Percentiles rank a stretch among this genome's conserved stretches.
Evolutionary conservation across 2,888 invertebrate species (phyloP).

Genomic region (Spisula subtruncata): DNA sequence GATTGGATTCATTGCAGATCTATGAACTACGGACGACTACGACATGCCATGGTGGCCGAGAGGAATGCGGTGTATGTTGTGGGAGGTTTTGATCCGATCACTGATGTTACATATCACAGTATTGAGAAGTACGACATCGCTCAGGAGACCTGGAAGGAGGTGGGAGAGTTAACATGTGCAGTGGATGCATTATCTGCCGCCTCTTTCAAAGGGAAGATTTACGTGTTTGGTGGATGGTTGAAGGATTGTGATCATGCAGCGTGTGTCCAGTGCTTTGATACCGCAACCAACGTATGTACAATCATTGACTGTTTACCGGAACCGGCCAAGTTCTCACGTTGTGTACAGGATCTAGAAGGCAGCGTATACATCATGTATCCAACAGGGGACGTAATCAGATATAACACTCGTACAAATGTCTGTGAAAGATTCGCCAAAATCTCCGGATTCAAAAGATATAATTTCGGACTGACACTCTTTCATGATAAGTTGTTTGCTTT

Average conservation of each 20-base stretch:
- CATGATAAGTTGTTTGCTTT: conserved; percentile 71
- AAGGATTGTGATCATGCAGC: conserved; percentile 72
- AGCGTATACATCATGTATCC: conserved; percentile 72
- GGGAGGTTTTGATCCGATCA: conserved; percentile 72
- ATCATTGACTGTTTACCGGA: conserved; percentile 71
- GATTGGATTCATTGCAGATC: conserved; percentile 74
- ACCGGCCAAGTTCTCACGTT: conserved; percentile 70
- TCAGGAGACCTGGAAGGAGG: conserved; percentile 72
- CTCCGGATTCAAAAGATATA: conserved; percentile 72
- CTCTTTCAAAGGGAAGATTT: conserved; percentile 69
- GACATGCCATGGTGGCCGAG: conserved; percentile 72
- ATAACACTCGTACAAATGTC: conserved; percentile 62
- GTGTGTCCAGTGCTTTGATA: conserved; percentile 70
- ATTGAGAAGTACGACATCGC: conserved; percentile 72
- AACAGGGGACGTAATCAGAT: conserved; percentile 73
- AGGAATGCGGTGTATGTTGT: conserved; percentile 68
- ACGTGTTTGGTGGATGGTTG: conserved; percentile 72
- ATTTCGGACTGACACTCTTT: conserved; percentile 73
- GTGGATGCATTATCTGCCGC: conserved; percentile 71
- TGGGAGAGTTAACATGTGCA: conserved; percentile 69
- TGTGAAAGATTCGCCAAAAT: conserved; percentile 68
- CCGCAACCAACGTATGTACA: conserved; percentile 65
- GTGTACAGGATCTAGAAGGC: conserved; percentile 67
- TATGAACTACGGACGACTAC: conserved; percentile 70
- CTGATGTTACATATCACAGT: conserved; percentile 69